Evolutionary conservation across 2,888 invertebrate genomes (phyloP).

Genomic region (Aplocera efformata): DNA sequence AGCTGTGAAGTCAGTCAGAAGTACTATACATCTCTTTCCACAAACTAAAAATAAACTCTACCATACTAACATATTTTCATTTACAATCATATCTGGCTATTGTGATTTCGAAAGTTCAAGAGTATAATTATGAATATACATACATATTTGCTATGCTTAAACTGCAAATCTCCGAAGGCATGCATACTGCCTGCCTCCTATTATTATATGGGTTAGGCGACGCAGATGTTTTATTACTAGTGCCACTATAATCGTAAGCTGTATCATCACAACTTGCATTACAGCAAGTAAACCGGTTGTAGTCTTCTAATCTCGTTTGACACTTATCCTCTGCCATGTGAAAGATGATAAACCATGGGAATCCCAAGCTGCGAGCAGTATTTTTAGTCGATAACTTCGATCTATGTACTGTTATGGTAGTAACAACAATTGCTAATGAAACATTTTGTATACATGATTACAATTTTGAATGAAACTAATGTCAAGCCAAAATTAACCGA

Average conservation of each 20-base stretch:
- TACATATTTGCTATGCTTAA: slow-evolving; percentile 3
- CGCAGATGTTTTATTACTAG: slow-evolving; percentile 14
- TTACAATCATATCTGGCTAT: no score
- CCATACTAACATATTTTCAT: no score
- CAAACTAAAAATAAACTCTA: no score
- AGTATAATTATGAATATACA: neutral
- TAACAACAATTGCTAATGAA: no score
- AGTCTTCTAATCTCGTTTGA: slow-evolving; percentile 15
- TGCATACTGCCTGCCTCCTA: slow-evolving; percentile 5
- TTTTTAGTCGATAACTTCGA: no score
- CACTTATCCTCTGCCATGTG: slow-evolving; percentile 11
- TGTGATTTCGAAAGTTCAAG: neutral
- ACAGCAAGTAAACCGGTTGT: slow-evolving; percentile 16
- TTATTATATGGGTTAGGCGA: slow-evolving; percentile 17
- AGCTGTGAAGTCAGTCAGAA: no score
- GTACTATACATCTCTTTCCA: no score
- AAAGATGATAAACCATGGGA: slow-evolving; percentile 10
- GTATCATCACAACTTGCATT: slow-evolving; percentile 6
- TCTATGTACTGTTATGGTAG: no score
- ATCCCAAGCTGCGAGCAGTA: slow-evolving; percentile 7
- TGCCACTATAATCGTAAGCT: slow-evolving; percentile 13
- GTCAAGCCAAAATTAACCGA: no score
- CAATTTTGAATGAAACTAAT: no score
- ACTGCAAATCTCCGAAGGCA: slow-evolving; percentile 5
- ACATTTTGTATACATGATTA: no score